Conservation (phyloP, 2,797 vertebrate species). For the Xenentodon cancila region DNA sequence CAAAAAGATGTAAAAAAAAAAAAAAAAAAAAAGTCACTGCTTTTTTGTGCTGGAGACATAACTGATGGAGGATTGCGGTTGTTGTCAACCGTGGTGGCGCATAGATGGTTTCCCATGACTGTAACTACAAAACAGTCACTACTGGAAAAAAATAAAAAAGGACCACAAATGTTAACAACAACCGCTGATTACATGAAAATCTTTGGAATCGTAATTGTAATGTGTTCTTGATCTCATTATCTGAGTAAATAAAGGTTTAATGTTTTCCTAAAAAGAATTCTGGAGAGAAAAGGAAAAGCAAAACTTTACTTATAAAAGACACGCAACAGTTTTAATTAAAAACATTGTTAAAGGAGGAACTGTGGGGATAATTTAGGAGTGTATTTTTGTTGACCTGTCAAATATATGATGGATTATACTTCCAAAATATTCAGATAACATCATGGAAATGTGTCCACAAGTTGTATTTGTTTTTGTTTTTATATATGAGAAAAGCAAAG, state of each 20-base stretch:
- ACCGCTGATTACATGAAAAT: conserved; percentile 11
- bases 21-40: too few species aligned
- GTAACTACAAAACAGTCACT: background rate
- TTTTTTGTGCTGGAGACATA: background rate
- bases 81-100: background rate
- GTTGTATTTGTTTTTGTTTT: conserved; percentile 20
- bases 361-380: conserved; percentile 14
- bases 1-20: background rate
- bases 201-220: background rate
- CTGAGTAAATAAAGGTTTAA: background rate
- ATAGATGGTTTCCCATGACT: conserved; percentile 8
- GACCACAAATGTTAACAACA: background rate
- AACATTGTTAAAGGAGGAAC: conserved; percentile 4
- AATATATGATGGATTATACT: conserved; percentile 3
- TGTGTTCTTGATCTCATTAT: conserved; percentile 7
- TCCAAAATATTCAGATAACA: conserved; percentile 21
- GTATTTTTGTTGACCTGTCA: conserved; percentile 12
- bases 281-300: conserved; percentile 1
- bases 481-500: conserved; percentile 2
- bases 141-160: background rate
- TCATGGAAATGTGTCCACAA: conserved; percentile 21
- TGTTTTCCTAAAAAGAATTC: conserved; percentile 1
- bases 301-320: conserved; percentile 2
- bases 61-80: conserved; percentile 2
- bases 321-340: conserved; percentile 11